Evolutionary conservation across 2,797 vertebrate genomes (phyloP).

Genomic region (Eremophila alpestris): DNA sequence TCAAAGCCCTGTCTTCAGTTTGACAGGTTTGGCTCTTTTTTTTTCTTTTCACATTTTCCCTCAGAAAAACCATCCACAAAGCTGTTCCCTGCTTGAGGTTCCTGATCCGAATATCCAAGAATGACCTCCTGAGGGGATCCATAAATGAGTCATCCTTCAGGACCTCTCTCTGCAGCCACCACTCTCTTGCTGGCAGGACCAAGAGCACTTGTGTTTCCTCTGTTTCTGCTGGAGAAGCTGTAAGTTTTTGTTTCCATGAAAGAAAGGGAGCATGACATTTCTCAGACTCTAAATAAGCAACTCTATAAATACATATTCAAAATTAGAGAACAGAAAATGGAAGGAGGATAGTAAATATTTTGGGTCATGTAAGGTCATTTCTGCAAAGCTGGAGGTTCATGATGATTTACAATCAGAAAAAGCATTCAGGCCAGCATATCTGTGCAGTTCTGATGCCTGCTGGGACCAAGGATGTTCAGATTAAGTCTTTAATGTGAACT

Average conservation of each 20-base stretch:
- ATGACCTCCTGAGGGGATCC: slow-evolving; percentile 61
- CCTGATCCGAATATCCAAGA: slow-evolving; percentile 63
- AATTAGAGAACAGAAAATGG: background rate
- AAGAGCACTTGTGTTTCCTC: slow-evolving; percentile 63
- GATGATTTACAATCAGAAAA: background rate
- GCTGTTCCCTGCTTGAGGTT: slow-evolving; percentile 72
- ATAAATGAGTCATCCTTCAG: slow-evolving; percentile 70
- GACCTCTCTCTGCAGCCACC: slow-evolving; percentile 67
- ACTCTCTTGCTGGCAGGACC: slow-evolving; percentile 51
- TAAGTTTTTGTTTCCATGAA: slow-evolving; percentile 52
- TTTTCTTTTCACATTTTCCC: background rate
- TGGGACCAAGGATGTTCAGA: background rate
- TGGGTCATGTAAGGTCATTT: background rate
- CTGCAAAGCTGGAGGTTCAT: background rate
- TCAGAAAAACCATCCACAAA: slow-evolving; percentile 73
- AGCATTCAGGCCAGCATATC: background rate
- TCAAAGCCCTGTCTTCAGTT: fast-evolving
- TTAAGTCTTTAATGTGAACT: background rate
- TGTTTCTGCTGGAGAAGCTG: slow-evolving; percentile 64
- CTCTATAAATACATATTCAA: background rate
- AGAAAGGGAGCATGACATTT: background rate
- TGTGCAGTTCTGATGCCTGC: background rate
- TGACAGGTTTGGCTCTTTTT: background rate
- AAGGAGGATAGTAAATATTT: background rate
- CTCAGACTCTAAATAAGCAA: background rate